Evolutionary conservation across 2,888 invertebrate species (phyloP).

Genomic region (Pardosa pseudoannulata): DNA sequence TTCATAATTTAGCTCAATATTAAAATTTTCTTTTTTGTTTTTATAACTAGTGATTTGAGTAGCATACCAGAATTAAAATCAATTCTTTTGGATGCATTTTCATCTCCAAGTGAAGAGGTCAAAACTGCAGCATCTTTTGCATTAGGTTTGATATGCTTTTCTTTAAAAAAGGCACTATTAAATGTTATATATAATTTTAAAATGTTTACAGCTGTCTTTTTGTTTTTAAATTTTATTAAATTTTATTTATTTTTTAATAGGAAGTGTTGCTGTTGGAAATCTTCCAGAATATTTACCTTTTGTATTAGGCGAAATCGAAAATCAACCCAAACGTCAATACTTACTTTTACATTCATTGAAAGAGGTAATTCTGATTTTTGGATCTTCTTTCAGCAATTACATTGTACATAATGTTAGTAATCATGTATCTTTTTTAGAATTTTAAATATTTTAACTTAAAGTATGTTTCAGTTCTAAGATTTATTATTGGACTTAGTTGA

Average conservation of each 20-base stretch:
- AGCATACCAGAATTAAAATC: slow-evolving; percentile 82
- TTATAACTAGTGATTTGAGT: slow-evolving; percentile 84
- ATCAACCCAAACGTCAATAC: slow-evolving; percentile 96
- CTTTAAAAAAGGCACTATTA: background rate
- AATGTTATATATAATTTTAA: background rate
- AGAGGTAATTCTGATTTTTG: slow-evolving; percentile 88
- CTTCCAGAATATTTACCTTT: slow-evolving; percentile 94
- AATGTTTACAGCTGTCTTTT: background rate
- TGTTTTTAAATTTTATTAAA: background rate
- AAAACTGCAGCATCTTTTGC: slow-evolving; percentile 98
- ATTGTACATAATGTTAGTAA: too few species aligned
- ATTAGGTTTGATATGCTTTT: slow-evolving; percentile 81
- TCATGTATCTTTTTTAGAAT: too few species aligned
- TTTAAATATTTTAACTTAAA: too few species aligned
- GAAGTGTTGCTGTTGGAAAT: slow-evolving; percentile 97
- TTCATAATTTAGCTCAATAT: too few species aligned
- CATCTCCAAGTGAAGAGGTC: slow-evolving; percentile 94
- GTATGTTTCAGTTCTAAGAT: too few species aligned
- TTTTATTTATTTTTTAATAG: slow-evolving; percentile 75
- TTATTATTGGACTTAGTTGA: too few species aligned
- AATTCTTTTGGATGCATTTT: slow-evolving; percentile 87
- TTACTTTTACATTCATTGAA: slow-evolving; percentile 96
- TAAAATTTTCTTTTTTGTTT: slow-evolving; percentile 55
- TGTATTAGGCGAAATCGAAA: slow-evolving; percentile 94
- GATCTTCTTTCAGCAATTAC: too few species aligned